phyloP scores from a whole-genome alignment of 2,113 vertebrate species.

The Prolemur simus region DNA sequence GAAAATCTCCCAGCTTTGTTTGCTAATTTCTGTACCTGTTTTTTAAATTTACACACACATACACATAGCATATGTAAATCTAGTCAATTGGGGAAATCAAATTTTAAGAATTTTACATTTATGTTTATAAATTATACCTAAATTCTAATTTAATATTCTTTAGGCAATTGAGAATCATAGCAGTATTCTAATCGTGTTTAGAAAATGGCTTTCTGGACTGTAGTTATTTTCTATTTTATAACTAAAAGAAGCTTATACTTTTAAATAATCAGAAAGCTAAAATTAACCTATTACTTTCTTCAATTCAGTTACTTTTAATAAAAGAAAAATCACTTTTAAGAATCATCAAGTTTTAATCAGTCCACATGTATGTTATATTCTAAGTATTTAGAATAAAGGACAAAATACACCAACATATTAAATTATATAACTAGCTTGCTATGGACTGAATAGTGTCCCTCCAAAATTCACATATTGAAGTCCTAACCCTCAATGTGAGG shows the following conservation, averaged over 20 bases:
- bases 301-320: not conserved
- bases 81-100: not conserved
- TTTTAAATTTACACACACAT: constrained; percentile 27
- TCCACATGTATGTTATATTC: not conserved
- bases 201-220: not conserved
- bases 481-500: not conserved
- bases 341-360: not conserved
- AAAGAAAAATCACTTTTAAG: not conserved
- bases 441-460: not conserved
- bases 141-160: constrained; percentile 23
- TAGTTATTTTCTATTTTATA: constrained; percentile 4
- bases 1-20: constrained; percentile 17
- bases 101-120: constrained; percentile 23
- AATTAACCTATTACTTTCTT: constrained; percentile 44
- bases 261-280: constrained; percentile 45
- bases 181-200: constrained; percentile 4
- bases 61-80: not conserved
- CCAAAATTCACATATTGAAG: not conserved
- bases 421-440: not conserved
- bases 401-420: constrained; percentile 16
- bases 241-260: not conserved
- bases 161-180: constrained; percentile 1
- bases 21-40: not conserved
- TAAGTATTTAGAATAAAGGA: constrained; percentile 14
- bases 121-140: not conserved